Evolutionary conservation across 2,888 invertebrate genomes (phyloP).

Genomic region (Platycheirus rosarum): DNA sequence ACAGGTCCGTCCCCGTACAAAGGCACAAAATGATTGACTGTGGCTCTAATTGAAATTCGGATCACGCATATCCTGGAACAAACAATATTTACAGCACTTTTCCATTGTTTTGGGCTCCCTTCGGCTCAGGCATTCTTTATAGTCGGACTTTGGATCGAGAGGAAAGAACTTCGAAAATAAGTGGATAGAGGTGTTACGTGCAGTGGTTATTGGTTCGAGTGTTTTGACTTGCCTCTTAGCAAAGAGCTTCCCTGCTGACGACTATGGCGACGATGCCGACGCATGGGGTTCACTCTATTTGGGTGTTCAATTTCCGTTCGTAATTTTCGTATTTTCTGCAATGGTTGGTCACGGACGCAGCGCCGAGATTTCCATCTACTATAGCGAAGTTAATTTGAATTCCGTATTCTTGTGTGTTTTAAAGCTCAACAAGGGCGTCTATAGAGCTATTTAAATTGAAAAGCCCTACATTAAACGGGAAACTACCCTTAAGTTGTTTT

Average conservation of each 20-base stretch:
- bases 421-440: neutral
- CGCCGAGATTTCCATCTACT: conserved; percentile 24
- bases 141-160: conserved; percentile 20
- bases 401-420: conserved; percentile 9
- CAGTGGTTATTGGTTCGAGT: conserved; percentile 37
- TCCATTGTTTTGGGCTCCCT: conserved; percentile 61
- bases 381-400: conserved; percentile 52
- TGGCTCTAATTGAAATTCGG: conserved; percentile 70
- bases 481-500: conserved; percentile 27
- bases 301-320: conserved; percentile 66
- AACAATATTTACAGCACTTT: conserved; percentile 74
- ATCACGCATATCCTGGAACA: conserved; percentile 74
- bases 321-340: conserved; percentile 40
- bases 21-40: conserved; percentile 72
- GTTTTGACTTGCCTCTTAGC: neutral
- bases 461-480: neutral
- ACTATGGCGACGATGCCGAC: neutral
- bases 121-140: neutral
- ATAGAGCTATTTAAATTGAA: conserved; percentile 19
- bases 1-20: conserved; percentile 29
- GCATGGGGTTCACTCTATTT: conserved; percentile 24
- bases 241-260: neutral
- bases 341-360: conserved; percentile 2
- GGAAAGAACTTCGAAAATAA: conserved; percentile 52
- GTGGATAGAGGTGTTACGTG: conserved; percentile 70